These are phyloP conservation scores for Hipparchia sbordonii DNA, from an alignment of 2,888 invertebrate genomes.

Conservation along the genomic window DNA sequence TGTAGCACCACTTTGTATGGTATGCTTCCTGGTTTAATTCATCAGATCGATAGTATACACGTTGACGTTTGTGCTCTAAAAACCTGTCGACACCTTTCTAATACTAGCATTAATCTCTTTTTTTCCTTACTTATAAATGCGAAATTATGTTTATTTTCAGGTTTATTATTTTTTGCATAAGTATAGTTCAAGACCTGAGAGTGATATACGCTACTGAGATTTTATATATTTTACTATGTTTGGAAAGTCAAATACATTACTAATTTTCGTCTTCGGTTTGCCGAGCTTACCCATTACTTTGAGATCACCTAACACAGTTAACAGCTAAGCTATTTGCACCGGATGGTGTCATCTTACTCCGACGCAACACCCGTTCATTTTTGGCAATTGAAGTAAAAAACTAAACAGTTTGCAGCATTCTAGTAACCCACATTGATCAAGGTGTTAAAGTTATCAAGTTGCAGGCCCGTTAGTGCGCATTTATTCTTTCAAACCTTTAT, in stretches of 20 bases:
- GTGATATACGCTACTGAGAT: too few relatives aligned
- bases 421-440: conserved; percentile 81
- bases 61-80: neutral
- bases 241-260: neutral
- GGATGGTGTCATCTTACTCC: conserved; percentile 72
- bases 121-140: too few relatives aligned
- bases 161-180: too few relatives aligned
- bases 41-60: neutral
- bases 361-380: conserved; percentile 66
- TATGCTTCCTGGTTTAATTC: conserved; percentile 33
- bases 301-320: conserved; percentile 23
- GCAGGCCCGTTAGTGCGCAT: conserved; percentile 71
- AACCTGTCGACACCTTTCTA: neutral
- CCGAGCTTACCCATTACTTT: neutral
- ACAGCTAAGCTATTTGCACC: conserved; percentile 43
- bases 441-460: conserved; percentile 79
- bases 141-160: too few relatives aligned
- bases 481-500: conserved; percentile 63
- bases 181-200: too few relatives aligned
- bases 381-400: conserved; percentile 67
- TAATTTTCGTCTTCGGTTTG: neutral
- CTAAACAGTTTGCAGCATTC: conserved; percentile 58
- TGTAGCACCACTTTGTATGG: conserved; percentile 33
- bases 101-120: too few relatives aligned
- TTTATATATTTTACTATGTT: neutral